Base-by-base conservation (phyloP, 2,113 vertebrate genomes). In the Machaerirhynchus nigripectus region DNA sequence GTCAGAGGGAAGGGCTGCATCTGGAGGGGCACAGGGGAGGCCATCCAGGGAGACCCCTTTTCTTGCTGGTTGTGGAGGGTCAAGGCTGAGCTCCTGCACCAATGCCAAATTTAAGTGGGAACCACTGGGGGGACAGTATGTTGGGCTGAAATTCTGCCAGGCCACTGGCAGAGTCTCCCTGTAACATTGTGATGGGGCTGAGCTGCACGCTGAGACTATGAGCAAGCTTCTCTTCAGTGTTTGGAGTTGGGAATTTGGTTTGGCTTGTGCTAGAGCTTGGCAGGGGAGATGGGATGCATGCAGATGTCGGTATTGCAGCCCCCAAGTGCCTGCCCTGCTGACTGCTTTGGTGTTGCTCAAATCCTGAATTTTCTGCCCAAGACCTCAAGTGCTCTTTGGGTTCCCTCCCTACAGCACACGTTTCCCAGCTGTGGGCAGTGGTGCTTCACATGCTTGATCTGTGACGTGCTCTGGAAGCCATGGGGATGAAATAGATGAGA, bases 171-270 rank as follows among this genome's bases (percentile, higher is more conserved):
- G 56, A 18, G 40, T 90, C 65, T 63, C 11, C 13, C 22, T 84
- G 56, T 63, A 76, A 46, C 26, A 26, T 50, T 8, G 1, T 3
- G 5, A 23, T 67, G 71, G 49, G 68, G 18, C 78, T 10, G 24
- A 78, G 55, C 50, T 86, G 37, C 37, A 30, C 0, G 0, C 63
- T 30, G 13, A 79, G 31, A 53, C 35, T 3, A 2, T 4, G 8
- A 40, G 33, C 21, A 7, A 84, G 33, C 69, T 68, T 71, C 8
- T 20, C 22, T 84, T 47, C 28, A 15, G 53, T 6, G 2, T 60
- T 22, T 80, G 52, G 23, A 33, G 19, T 30, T 57, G 20, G 27
- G 35, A 65, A 22, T 82, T 50, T 83, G 59, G 16, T 76, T 80
- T 80, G 59, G 71, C 68, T 70, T 55, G 30, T 79, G 37, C n/a